Evolutionary conservation across 2,888 invertebrate species (phyloP).

Genomic region (Cylindroiulus punctatus): DNA sequence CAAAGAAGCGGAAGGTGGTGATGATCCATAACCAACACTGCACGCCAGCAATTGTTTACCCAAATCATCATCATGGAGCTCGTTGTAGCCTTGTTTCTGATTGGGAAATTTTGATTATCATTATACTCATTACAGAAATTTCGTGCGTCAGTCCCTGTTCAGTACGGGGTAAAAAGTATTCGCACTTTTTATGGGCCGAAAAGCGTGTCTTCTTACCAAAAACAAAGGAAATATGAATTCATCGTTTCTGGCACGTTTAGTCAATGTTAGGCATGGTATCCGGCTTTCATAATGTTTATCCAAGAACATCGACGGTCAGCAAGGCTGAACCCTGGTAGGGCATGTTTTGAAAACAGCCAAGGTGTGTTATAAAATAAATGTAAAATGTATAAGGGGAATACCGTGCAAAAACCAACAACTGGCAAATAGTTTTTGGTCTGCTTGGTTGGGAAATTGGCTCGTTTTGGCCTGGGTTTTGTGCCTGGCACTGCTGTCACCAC

Average conservation of each 20-base stretch:
- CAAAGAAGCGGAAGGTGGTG: background rate
- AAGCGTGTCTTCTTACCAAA: slow-evolving; percentile 19
- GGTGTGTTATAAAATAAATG: background rate
- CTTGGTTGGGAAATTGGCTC: background rate
- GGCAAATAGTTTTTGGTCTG: too few relatives aligned
- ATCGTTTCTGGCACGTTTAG: background rate
- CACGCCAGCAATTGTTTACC: background rate
- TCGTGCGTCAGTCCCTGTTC: background rate
- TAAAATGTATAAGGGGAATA: background rate
- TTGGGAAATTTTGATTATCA: background rate
- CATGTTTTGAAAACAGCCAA: background rate
- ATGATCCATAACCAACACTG: background rate
- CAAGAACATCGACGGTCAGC: background rate
- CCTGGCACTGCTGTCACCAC: background rate
- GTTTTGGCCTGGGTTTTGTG: background rate
- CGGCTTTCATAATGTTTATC: background rate
- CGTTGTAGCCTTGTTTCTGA: background rate
- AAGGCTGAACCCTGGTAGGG: background rate
- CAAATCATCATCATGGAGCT: background rate
- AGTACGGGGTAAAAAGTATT: background rate
- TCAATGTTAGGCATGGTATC: background rate
- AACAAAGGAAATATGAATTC: slow-evolving; percentile 12
- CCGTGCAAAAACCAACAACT: too few relatives aligned
- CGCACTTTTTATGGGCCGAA: background rate
- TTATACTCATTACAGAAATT: background rate